A percentile compares a stretch with the other conserved stretches of the same genome.
Conservation (phyloP, 2,888 invertebrate genomes). For the Gymnoscelis rufifasciata region DNA sequence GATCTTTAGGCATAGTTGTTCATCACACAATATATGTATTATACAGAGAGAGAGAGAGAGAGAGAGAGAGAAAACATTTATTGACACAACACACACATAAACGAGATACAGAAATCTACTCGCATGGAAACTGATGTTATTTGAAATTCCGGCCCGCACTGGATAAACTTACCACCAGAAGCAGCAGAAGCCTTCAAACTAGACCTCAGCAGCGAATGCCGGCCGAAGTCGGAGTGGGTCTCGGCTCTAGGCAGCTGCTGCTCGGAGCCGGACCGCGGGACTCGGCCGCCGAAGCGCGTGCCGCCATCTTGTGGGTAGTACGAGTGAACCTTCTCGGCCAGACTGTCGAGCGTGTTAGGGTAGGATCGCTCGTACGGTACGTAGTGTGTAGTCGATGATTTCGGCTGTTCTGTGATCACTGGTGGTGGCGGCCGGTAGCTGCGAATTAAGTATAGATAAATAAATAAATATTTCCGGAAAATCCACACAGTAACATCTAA, state of each 20-base stretch:
- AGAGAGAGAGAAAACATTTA: too few species aligned
- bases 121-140: too few species aligned
- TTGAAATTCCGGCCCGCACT: too few species aligned
- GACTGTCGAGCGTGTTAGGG: conserved; percentile 92
- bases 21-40: too few species aligned
- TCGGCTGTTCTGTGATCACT: conserved; percentile 94
- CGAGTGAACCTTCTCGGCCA: conserved; percentile 95
- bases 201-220: conserved; percentile 89
- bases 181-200: conserved; percentile 84
- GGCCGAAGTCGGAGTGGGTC: conserved; percentile 88
- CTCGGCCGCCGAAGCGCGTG: conserved; percentile 68
- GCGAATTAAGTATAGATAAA: conserved; percentile 10
- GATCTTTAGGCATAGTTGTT: too few species aligned
- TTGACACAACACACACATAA: too few species aligned
- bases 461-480: too few species aligned
- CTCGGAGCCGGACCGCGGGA: conserved; percentile 94
- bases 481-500: too few species aligned
- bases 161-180: conserved; percentile 45
- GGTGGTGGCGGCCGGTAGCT: conserved; percentile 91
- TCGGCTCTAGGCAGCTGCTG: conserved; percentile 93
- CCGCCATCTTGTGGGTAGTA: conserved; percentile 81
- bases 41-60: too few species aligned
- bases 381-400: conserved; percentile 87
- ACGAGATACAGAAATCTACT: too few species aligned
- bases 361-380: conserved; percentile 92